A percentile compares a stretch with the other conserved stretches of the same genome.
These are phyloP conservation scores for Phalanger gymnotis DNA, from an alignment of 2,797 vertebrate species.

Conservation along the genomic window DNA sequence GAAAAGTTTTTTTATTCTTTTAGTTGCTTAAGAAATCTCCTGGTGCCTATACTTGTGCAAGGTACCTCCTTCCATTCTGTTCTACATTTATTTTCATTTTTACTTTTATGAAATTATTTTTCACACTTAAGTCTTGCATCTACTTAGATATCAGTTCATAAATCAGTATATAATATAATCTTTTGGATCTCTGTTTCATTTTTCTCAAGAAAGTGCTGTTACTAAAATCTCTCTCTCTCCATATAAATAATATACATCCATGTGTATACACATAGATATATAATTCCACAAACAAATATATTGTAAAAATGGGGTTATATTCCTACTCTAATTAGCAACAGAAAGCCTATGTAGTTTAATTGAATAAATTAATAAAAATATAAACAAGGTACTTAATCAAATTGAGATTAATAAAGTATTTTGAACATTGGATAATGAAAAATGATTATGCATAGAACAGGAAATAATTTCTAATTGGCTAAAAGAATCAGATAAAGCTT, in stretches of 20 bases:
- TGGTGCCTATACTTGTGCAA: neutral
- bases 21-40: neutral
- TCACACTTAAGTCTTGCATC: neutral
- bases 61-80: neutral
- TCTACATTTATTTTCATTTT: neutral
- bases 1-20: neutral
- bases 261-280: neutral
- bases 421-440: too few species aligned
- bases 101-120: neutral
- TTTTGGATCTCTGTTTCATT: neutral
- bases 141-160: neutral
- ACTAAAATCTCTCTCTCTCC: neutral
- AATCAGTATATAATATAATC: neutral
- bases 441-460: too few species aligned
- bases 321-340: too few species aligned
- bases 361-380: neutral
- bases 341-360: neutral
- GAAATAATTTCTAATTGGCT: too few species aligned
- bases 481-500: too few species aligned
- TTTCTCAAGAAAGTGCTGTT: neutral
- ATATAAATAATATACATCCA: too few species aligned
- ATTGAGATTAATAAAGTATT: too few species aligned
- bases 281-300: neutral
- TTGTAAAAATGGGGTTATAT: neutral
- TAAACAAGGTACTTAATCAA: neutral